These are phyloP conservation scores for Syngnathus floridae DNA, from an alignment of 2,113 vertebrate genomes.

Conservation along the genomic window DNA sequence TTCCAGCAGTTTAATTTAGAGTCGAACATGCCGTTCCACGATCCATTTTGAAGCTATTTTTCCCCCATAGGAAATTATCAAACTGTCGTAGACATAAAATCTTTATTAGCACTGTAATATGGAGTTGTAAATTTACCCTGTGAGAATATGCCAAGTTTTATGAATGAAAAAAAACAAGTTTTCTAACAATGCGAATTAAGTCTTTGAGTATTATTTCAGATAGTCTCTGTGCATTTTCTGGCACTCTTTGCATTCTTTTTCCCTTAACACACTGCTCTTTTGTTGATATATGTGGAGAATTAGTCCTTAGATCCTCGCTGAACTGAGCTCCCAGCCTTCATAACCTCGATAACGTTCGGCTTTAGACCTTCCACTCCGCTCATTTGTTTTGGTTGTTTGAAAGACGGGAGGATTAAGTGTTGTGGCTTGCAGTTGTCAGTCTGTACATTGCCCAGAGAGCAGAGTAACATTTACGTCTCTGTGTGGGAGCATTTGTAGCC, in stretches of 20 bases:
- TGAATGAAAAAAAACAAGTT: background rate
- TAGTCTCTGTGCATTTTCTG: background rate
- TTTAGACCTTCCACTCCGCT: background rate
- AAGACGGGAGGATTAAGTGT: background rate
- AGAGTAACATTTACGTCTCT: background rate
- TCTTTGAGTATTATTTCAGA: background rate
- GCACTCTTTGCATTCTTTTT: background rate
- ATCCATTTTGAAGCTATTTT: background rate
- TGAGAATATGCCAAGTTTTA: background rate
- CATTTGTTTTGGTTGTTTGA: background rate
- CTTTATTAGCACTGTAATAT: constrained; percentile 1
- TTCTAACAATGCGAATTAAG: background rate
- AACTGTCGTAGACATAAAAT: constrained; percentile 4
- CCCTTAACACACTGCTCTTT: background rate
- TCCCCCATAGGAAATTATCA: constrained; percentile 1
- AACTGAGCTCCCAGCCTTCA: background rate
- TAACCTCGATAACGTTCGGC: background rate
- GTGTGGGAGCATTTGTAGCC: too few relatives aligned
- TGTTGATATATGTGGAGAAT: background rate
- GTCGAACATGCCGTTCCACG: background rate
- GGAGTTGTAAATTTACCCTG: background rate
- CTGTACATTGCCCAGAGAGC: background rate
- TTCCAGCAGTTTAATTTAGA: background rate
- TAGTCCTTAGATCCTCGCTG: background rate
- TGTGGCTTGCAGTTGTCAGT: background rate